Evolutionary conservation across 2,797 vertebrate genomes (phyloP), one percentile per base, ranked within the genome.

Genomic region (Pipistrellus nathusii): DNA sequence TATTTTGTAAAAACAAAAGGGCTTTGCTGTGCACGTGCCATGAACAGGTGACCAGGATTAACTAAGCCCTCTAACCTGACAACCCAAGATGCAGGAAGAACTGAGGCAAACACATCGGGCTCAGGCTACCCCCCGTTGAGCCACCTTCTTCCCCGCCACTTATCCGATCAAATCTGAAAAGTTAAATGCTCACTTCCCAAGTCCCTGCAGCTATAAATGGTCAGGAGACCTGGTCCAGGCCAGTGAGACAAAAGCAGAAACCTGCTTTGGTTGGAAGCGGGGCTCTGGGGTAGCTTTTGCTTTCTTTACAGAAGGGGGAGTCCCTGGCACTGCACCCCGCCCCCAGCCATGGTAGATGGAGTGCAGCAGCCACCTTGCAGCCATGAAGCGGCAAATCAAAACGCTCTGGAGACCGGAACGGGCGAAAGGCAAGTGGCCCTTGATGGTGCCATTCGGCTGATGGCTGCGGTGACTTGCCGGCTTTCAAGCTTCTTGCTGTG

Each of bases 1-100:
- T 1, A 59, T 76, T 88, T 48, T 94, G 57, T 77, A n/a, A 77
- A 59, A 86, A 77, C 64, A 41, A 90, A 85, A 93, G 32, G 59
- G 18, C 20, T 80, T 17, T 84, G 51, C 38, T 53, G 3, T 18
- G 9, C 13, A 18, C 2, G 9, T 14, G 59, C 32, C 17, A 13
- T 17, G 14, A 57, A 35, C n/a, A 35, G 5, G 15, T 5, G 51
- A 41, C 18, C 55, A 35, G 62, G 9, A 80, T 69, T 48, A 76
- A 82, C 21, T 41, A 17, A 44, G 64, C 48, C 21, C 32, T 32
- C n/a, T 8, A 51, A 73, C 20, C 32, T 85, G 20, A 44, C 38
- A 30, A 68, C 51, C 21, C 83, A 14, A 94, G 35, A 95, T 44
- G 53, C 7, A 57, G 51, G 62, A 75, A 55, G 38, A 68, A 64